Conservation (phyloP, 2,113 vertebrate species). For the Carlito syrichta region DNA sequence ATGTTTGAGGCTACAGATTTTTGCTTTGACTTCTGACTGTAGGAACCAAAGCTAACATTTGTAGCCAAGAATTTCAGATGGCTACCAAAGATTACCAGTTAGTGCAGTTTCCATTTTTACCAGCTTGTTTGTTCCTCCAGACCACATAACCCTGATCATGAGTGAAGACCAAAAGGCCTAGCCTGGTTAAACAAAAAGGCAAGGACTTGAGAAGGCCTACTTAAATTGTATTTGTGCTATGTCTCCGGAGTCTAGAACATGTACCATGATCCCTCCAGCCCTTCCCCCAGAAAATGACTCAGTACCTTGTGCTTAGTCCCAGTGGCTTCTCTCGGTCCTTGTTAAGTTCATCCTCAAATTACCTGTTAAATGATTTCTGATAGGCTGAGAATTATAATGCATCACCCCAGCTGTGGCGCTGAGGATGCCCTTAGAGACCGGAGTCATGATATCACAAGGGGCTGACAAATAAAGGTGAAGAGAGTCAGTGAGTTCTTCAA, state of each 20-base stretch:
- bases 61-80: not conserved
- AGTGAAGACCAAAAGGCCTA: not conserved
- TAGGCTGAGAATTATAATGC: not conserved
- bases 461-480: not conserved
- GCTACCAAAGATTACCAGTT: not conserved
- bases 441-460: too few species aligned
- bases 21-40: not conserved
- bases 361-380: not conserved
- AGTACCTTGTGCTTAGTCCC: not conserved
- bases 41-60: not conserved
- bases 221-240: not conserved
- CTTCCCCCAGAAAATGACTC: not conserved
- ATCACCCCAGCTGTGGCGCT: not conserved
- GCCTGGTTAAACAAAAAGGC: not conserved
- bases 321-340: not conserved
- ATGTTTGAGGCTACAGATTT: not conserved
- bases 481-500: not conserved
- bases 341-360: not conserved
- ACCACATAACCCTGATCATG: not conserved
- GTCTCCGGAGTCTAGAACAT: not conserved
- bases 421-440: not conserved
- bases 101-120: not conserved
- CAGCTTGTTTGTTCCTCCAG: not conserved
- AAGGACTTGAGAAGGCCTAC: not conserved
- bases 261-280: not conserved